Evolutionary conservation across 2,888 invertebrate genomes (phyloP).

Genomic region (Amblyteles armatorius): DNA sequence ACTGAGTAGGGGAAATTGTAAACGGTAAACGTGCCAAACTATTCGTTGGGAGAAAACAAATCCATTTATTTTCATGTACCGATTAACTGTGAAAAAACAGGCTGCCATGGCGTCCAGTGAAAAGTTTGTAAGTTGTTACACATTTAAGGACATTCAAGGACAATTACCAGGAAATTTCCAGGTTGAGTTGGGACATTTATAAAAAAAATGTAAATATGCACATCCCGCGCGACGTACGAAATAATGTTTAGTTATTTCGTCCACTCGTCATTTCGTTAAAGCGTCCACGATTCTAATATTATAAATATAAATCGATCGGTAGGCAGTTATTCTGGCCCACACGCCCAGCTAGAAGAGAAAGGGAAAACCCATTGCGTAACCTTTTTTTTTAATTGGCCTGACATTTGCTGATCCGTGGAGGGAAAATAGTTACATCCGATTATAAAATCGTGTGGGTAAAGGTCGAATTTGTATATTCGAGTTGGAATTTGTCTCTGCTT

Average conservation of each 20-base stretch:
- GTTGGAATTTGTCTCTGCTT: background rate
- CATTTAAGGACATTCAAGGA: too few species aligned
- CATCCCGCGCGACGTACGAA: too few species aligned
- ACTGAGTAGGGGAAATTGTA: background rate
- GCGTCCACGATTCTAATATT: background rate
- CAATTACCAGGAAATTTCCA: too few species aligned
- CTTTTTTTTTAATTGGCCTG: background rate
- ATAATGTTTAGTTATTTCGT: too few species aligned
- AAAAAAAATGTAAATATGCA: too few species aligned
- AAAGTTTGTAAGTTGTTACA: too few species aligned
- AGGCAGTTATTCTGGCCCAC: background rate
- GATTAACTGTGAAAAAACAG: too few species aligned
- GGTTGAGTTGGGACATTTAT: too few species aligned
- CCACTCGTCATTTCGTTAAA: background rate
- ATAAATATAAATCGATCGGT: background rate
- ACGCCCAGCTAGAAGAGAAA: background rate
- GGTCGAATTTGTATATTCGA: background rate
- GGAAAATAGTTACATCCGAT: background rate
- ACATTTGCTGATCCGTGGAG: background rate
- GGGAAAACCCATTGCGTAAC: background rate
- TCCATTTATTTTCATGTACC: too few species aligned
- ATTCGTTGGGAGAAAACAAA: too few species aligned
- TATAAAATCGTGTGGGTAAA: slow-evolving; percentile 7
- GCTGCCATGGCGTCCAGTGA: too few species aligned
- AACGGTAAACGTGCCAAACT: background rate